Evolutionary conservation across 2,888 invertebrate species (phyloP), one percentile per base, ranked within the genome.

Genomic region (Dryobotodes eremita): DNA sequence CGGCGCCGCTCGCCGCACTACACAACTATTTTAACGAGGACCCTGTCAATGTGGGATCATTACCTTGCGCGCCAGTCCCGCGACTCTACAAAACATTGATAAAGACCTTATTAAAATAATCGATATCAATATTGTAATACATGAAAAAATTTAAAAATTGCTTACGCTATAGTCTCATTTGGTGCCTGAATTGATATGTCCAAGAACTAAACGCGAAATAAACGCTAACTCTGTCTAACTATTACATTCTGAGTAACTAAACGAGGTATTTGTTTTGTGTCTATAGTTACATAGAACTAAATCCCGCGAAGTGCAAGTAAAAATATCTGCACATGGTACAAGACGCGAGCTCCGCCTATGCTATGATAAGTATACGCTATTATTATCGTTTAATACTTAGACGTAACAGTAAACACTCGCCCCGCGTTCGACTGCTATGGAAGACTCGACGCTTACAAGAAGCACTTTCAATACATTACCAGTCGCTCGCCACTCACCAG

Each of bases 361-460:
- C 95, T 96, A 95, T 93, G 90, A 93, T 95, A 95, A 94, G 94
- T 95, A 95, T 95, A 96, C 94, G 92, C 96, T 96, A 96, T 96
- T 96, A 96, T 96, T 96, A 96, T 97, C 95, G 92, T 95, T 95
- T 96, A 96, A 96, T 97, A 96, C 96, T 96, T 97, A 96, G 93
- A 94, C 90, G 93, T 95, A 94, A 96, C 94, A 95, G 94, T 95
- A 94, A 94, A 95, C 94, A 94, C 93, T 91, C 94, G 89, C 90
- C 92, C 90, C 93, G 96, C 95, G 95, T 90, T 92, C 95, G 96
- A 96, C 96, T 96, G 96, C 95, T 96, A 96, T 97, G 97, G 97
- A 97, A 97, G 97, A 97, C 97, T 95, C 95, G 94, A 95, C 96
- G 96, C 97, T 96, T 96, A 92, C 95, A 92, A 94, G 94, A 96